Conservation (phyloP, 2,113 vertebrate genomes). For the Proteles cristata region DNA sequence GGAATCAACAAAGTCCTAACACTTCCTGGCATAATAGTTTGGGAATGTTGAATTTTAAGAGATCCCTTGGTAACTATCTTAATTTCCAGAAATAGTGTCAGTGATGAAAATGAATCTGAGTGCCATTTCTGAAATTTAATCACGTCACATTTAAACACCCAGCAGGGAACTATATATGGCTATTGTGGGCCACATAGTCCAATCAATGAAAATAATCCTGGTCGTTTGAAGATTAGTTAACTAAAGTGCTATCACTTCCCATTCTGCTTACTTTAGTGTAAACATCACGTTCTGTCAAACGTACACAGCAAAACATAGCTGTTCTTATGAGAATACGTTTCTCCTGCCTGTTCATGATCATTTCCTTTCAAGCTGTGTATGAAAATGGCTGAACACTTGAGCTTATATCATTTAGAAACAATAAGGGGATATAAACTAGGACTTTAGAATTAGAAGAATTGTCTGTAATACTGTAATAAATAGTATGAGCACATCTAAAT, state of each 20-base stretch:
- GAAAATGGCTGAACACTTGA: constrained; percentile 5
- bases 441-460: constrained; percentile 8
- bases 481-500: background rate
- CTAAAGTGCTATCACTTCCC: constrained; percentile 26
- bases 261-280: background rate
- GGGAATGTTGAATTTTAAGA: background rate
- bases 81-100: constrained; percentile 66
- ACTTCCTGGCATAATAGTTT: background rate
- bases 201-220: constrained; percentile 37
- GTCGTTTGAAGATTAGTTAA: constrained; percentile 64
- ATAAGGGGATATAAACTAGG: background rate
- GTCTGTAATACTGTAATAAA: background rate
- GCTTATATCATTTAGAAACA: constrained; percentile 23
- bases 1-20: background rate
- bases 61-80: constrained; percentile 48
- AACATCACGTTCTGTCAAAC: constrained; percentile 38
- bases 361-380: constrained; percentile 25
- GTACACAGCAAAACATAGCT: background rate
- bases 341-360: background rate
- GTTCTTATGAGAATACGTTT: background rate
- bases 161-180: constrained; percentile 36
- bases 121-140: constrained; percentile 68
- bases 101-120: constrained; percentile 53
- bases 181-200: background rate
- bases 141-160: constrained; percentile 56